Evolutionary conservation across 2,797 vertebrate species (phyloP), one percentile per base, ranked within the genome.

Genomic region (Remorina albescens): DNA sequence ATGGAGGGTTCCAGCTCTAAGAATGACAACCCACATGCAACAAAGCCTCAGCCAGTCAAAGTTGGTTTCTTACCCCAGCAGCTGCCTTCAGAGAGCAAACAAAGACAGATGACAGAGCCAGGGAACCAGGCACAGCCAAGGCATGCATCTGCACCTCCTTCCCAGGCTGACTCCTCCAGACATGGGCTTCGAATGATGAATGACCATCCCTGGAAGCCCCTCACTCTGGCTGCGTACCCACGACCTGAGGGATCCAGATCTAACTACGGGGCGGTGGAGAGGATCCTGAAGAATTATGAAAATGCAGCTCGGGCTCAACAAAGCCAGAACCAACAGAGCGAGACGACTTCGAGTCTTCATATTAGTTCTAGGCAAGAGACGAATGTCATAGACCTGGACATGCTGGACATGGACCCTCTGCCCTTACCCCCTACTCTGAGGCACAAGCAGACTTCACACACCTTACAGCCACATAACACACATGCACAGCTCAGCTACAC

Each of bases 261-360:
- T 1, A 99, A 99, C 92, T 98, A 98, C 4, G 96, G 97, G 15
- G 97, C 97, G 49, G 94, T 98, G 75, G 96, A 98, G 89, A 96
- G 95, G 86, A 96, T 99, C 84, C 85, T 99, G 85, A 97, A 96
- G 94, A 96, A 94, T 83, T 98, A 97, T 32, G 96, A 98, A 89
- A 94, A 89, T 41, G 91, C 96, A 41, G 94, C 71, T 41, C 87
- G 91, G 85, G 89, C 94, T 58, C 56, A 85, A 0, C 91, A 90
- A 78, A 91, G 89, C 65, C 93, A 94, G 41, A 71, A 46, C 53
- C 76, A 73, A 49, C 66, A 63, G 58, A 78, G 55, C 6, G 66
- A 85, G 54, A 71, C 23, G 39, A 23, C 26, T 44, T 62, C 81
- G 13, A 80, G 68, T 73, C 80, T 85, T 37, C 69, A 80, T 56